Evolutionary conservation across 2,888 invertebrate genomes (phyloP), one percentile per base, ranked within the genome.

Genomic region (Andrena marginata): DNA sequence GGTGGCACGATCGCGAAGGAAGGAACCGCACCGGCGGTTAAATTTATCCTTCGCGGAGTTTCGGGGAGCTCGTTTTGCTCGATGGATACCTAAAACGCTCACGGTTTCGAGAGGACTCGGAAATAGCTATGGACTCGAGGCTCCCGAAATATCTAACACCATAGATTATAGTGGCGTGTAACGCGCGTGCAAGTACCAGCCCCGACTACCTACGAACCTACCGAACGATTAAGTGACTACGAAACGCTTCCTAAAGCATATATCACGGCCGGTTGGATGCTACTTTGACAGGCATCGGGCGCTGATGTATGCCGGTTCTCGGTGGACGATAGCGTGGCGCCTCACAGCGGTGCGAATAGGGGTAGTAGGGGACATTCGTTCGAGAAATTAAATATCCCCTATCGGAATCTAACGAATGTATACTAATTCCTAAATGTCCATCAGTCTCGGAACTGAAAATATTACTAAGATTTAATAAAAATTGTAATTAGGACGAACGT

Each of bases 11-110:
- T 69, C 73, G 6, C 77, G 87, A 85, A 77, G 85, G 63, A 78
- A 80, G 85, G 82, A 78, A 87, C 80, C 83, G 56, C 71, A 74
- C 74, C 79, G 82, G n/a, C 81, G 90, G 91, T 92, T 92, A 92
- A 92, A 91, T 92, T 91, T 92, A 92, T 92, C 91, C 87, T 90
- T 90, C 88, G 91, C 80, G 79, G 89, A 90, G 92, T 90, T 91
- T 91, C 87, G 87, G 82, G 78, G 86, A 84, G 64, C 54, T 87
- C 85, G 87, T 85, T 87, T 89, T 87, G 85, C 87, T 81, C 82
- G 82, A 74, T 75, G 84, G 87, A 86, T 89, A 85, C 87, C 89
- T 86, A 89, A 89, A 89, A 85, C 83, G 87, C 83, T 85, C 77
- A 83, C 87, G 83, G 87, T 90, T 90, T 89, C 87, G 89, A 89